phyloP scores from a whole-genome alignment of 2,113 vertebrate genomes.

The Aspiorhynchus laticeps region DNA sequence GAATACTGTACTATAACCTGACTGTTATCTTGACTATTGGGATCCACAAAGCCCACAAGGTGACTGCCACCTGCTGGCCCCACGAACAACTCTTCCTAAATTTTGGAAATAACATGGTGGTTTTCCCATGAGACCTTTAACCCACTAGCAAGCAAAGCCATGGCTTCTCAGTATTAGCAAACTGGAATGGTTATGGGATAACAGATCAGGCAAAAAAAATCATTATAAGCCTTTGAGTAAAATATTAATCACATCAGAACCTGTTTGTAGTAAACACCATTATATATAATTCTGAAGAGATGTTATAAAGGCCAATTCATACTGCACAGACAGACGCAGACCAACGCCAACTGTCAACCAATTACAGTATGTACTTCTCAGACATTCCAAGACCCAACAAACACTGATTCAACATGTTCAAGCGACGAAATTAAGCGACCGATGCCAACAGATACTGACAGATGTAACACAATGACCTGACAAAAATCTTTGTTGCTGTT shows the following conservation, averaged over 20 bases:
- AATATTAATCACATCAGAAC: neutral
- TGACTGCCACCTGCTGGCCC: slow-evolving; percentile 18
- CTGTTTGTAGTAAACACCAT: neutral
- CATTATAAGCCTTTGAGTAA: neutral
- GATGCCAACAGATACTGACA: neutral
- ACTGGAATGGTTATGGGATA: neutral
- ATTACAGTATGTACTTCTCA: no score
- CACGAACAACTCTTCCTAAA: slow-evolving; percentile 1
- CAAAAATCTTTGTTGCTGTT: neutral
- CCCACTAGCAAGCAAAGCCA: neutral
- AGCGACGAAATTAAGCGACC: no score
- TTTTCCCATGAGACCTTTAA: neutral
- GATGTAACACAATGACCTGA: no score
- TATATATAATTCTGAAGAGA: neutral
- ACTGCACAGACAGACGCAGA: neutral
- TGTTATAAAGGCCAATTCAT: neutral
- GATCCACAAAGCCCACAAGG: neutral
- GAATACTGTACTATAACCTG: neutral
- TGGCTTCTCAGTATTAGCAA: neutral
- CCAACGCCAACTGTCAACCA: neutral
- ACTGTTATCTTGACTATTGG: neutral
- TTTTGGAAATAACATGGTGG: neutral
- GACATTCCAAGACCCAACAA: neutral
- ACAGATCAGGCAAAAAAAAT: slow-evolving; percentile 9
- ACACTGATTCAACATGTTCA: neutral